phyloP scores from a whole-genome alignment of 2,888 invertebrate genomes.

The Yponomeuta cagnagella region DNA sequence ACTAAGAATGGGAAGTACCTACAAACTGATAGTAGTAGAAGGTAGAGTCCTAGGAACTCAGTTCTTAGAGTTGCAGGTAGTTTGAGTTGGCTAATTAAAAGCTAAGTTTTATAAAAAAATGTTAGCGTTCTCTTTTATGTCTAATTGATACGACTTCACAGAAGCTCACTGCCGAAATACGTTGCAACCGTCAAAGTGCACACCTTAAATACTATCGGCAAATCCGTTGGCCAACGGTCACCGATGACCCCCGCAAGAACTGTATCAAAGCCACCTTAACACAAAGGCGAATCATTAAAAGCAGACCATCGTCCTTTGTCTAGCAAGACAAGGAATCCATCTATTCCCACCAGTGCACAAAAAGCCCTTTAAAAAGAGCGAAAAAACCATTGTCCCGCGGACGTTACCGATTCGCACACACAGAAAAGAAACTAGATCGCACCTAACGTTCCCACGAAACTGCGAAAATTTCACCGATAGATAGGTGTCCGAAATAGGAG shows the following conservation, averaged over 20 bases:
- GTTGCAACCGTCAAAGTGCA: constrained; percentile 39
- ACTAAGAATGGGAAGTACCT: no score
- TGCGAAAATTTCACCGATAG: constrained; percentile 68
- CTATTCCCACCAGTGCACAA: constrained; percentile 2
- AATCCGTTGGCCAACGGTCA: constrained; percentile 72
- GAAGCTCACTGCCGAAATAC: constrained; percentile 14
- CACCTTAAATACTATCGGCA: constrained; percentile 65
- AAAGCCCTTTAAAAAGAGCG: constrained; percentile 51
- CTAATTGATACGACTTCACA: background rate
- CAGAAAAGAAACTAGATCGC: constrained; percentile 63
- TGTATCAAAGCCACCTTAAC: constrained; percentile 56
- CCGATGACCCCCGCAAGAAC: constrained; percentile 55
- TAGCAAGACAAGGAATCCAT: constrained; percentile 27
- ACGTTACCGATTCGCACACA: constrained; percentile 68
- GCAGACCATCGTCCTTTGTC: constrained; percentile 67
- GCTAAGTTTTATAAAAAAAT: no score
- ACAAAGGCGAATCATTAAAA: constrained; percentile 72
- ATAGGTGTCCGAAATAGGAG: constrained; percentile 47
- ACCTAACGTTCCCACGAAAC: constrained; percentile 67
- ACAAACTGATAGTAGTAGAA: no score
- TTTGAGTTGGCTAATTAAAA: no score
- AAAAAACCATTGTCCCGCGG: constrained; percentile 38
- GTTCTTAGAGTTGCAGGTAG: no score
- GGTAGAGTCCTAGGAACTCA: no score
- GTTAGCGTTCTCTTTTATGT: no score